Evolutionary conservation across 2,888 invertebrate genomes (phyloP).

Genomic region (Drosophila greeni): DNA sequence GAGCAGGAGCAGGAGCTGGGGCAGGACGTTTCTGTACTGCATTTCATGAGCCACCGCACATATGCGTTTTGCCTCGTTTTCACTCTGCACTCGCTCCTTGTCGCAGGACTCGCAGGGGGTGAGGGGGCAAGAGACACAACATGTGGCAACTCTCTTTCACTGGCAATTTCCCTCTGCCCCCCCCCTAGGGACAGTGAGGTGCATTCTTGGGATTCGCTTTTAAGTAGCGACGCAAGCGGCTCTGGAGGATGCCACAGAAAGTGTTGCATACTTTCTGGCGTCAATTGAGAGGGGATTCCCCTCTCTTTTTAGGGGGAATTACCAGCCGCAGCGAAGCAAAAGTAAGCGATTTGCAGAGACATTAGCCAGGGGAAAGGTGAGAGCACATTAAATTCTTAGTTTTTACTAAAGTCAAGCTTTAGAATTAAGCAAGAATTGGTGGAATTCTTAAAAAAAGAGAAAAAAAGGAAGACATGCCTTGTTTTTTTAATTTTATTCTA

Average conservation of each 20-base stretch:
- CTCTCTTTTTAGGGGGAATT: neutral
- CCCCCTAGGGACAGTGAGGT: neutral
- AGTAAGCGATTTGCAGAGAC: conserved; percentile 47
- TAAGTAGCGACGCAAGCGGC: conserved; percentile 57
- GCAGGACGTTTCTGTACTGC: conserved; percentile 40
- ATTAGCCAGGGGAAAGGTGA: conserved; percentile 8
- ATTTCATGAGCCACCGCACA: conserved; percentile 63
- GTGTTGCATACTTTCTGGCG: conserved; percentile 57
- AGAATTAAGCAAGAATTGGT: neutral
- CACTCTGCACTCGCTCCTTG: conserved; percentile 36
- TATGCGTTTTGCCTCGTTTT: conserved; percentile 21
- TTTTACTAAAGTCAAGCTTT: neutral
- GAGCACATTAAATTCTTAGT: neutral
- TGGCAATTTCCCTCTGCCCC: conserved; percentile 11
- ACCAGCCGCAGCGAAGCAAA: conserved; percentile 15
- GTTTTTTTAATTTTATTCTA: neutral
- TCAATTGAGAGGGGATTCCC: neutral
- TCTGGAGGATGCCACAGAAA: conserved; percentile 41
- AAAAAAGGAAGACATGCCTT: neutral
- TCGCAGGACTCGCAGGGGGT: conserved; percentile 50
- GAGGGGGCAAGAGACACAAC: neutral
- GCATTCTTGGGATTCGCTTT: conserved; percentile 48
- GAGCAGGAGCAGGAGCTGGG: neutral
- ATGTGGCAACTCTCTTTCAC: conserved; percentile 23
- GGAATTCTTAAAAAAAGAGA: neutral